Percentiles rank a stretch among this genome's conserved stretches.
phyloP scores from a whole-genome alignment of 2,888 invertebrate genomes.

The Chymomyza procnemis region DNA sequence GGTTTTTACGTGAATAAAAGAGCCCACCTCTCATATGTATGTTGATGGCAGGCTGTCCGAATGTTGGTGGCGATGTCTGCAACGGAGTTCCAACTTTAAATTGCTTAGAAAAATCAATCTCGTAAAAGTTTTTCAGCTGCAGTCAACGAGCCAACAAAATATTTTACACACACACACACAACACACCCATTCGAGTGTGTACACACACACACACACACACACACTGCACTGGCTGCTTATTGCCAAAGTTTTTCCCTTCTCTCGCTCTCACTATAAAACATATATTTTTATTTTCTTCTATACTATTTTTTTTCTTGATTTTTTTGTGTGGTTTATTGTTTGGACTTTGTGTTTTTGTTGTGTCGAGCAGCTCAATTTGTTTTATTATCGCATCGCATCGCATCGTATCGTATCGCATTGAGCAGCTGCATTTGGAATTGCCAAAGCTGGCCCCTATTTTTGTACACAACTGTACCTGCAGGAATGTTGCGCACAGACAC shows the following conservation, averaged over 20 bases:
- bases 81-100: slow-evolving; percentile 58
- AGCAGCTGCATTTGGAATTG: slow-evolving; percentile 25
- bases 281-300: background rate
- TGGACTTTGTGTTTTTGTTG: slow-evolving; percentile 1
- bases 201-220: slow-evolving; percentile 27
- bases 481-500: slow-evolving; percentile 13
- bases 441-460: slow-evolving; percentile 12
- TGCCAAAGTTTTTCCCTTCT: slow-evolving; percentile 20
- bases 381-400: slow-evolving; percentile 25
- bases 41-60: background rate
- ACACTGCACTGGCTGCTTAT: slow-evolving; percentile 33
- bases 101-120: slow-evolving; percentile 73
- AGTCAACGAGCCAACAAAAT: slow-evolving; percentile 45
- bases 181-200: background rate
- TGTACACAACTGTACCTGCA: slow-evolving; percentile 29
- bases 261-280: background rate
- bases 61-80: background rate
- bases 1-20: no score
- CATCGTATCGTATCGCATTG: slow-evolving; percentile 33
- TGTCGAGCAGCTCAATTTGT: slow-evolving; percentile 11
- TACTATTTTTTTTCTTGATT: background rate
- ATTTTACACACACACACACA: background rate
- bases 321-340: background rate
- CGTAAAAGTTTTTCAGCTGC: slow-evolving; percentile 59
- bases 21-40: background rate